These are phyloP conservation scores for Ornithoptera alexandrae DNA, from an alignment of 2,888 invertebrate species.

Conservation along the genomic window DNA sequence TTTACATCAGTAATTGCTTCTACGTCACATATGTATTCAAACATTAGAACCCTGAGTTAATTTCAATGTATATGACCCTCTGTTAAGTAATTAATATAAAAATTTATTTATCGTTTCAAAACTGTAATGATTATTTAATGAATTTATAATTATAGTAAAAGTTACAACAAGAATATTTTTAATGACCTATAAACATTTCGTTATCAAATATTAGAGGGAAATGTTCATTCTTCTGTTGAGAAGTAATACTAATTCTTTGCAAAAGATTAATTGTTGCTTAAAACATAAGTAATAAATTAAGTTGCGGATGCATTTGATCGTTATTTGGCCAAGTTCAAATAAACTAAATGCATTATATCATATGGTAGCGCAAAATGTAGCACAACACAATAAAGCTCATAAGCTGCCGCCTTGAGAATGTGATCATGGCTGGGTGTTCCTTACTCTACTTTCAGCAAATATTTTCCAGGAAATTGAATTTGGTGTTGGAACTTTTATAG, in stretches of 20 bases:
- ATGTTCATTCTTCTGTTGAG: no score
- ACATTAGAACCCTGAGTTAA: conserved; percentile 1
- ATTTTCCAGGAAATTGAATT: conserved; percentile 60
- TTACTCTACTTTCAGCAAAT: conserved; percentile 37
- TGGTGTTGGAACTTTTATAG: conserved; percentile 47
- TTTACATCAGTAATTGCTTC: conserved; percentile 21
- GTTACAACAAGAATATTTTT: no score
- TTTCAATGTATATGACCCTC: not conserved
- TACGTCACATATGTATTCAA: conserved; percentile 11
- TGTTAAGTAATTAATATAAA: not conserved
- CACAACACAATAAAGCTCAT: conserved; percentile 27
- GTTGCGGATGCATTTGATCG: not conserved
- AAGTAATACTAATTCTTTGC: not conserved
- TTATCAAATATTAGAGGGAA: no score
- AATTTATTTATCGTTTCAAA: no score
- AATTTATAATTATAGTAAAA: no score
- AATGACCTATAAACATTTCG: no score
- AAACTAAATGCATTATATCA: conserved; percentile 22
- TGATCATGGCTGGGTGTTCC: conserved; percentile 26
- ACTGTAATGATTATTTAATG: no score
- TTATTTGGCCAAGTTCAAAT: conserved; percentile 14
- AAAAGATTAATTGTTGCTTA: not conserved
- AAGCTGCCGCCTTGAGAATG: conserved; percentile 29
- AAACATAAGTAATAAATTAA: not conserved
- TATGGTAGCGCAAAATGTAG: conserved; percentile 18